Base-by-base conservation (phyloP, 35 echinoderm and acorn worm species). In the Eucidaris tribuloides region DNA sequence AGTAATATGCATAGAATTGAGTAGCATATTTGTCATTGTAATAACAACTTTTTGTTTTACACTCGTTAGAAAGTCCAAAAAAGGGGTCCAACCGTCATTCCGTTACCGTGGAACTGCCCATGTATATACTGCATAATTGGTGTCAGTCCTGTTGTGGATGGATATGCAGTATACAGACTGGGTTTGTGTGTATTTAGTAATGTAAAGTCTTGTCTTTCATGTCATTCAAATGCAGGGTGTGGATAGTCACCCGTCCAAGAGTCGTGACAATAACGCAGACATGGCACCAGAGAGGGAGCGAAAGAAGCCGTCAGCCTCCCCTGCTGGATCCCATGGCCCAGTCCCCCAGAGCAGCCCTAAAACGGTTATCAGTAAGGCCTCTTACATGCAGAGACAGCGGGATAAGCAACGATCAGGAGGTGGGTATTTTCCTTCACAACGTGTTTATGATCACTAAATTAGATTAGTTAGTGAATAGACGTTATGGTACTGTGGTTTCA, bases 211-310 rank as follows among this genome's bases (percentile, higher is more conserved):
- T n/a, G n/a, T n/a, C n/a, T n/a, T n/a, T n/a, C n/a, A n/a, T n/a
- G n/a, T n/a, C n/a, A n/a, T n/a, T n/a, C n/a, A n/a, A n/a, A n/a
- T 32, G 11, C 42, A 86, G 84, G 58, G 62, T 81, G 87, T 89
- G 65, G 87, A 81, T 40, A 89, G 74, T 38, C 74, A 56, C 63
- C 79, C 79, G 56, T 81, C 87, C 30, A 89, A 89, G 79, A 77
- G 84, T 78, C 79, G 76, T 42, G 83, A 48, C 83, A 50, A 71
- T 46, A 89, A 89, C 36, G 58, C 65, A n/a, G 63, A 89, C 50
- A n/a, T n/a, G n/a, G n/a, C 79, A 81, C 57, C 50, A 46, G 24
- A 71, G 44, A 40, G 76, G 25, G 3, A 85, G 33, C 17, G 78
- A 81, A 58, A 85, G 64, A 33, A 66, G 76, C 29, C 62, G 50